Base-by-base conservation (phyloP, 2,797 vertebrate species). In the Erpetoichthys calabaricus region DNA sequence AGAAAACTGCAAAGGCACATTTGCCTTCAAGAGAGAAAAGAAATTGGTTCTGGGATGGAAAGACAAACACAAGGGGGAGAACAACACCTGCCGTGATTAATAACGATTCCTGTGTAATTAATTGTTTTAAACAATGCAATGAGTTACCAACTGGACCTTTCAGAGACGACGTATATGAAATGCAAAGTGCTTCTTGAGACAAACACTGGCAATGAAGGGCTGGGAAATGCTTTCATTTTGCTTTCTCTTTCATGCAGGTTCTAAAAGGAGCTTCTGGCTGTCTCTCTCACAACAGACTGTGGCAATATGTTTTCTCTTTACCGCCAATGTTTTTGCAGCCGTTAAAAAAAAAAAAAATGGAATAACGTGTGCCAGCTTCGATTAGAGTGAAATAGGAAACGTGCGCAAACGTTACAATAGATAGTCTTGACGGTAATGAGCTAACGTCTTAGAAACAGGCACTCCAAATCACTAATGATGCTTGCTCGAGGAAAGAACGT, bases 351-450 rank as follows among this genome's bases (percentile, higher is more conserved):
- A 25, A 25, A 59, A 70, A 79, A 85, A 73, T 64, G 62, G 63
- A 67, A 75, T 75, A 70, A 75, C 76, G 76, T 74, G 73, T 81
- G 81, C 76, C 81, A 80, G 73, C 65, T 63, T 59, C 82, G 77
- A 85, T 85, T 81, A 81, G 75, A 84, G 71, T 70, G 65, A 73
- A 61, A 55, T 51, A 63, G 62, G 65, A 65, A 70, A 72, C 65
- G 75, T 62, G 63, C 62, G 72, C 67, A 67, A 69, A 72, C 74
- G 77, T 77, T 71, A 73, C 71, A 75, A 73, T 71, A 73, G 68
- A 81, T 79, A 76, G 78, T 76, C 63, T 78, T 78, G 75, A 75
- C 74, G 73, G 73, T 82, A 86, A 84, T 85, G 82, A 85, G 78
- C 78, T 73, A 70, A 68, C 77, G 76, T 84, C 75, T 81, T 77